Percentiles rank a stretch among this genome's conserved stretches.
Evolutionary conservation across 2,113 vertebrate genomes (phyloP).

Genomic region (Corythoichthys intestinalis): DNA sequence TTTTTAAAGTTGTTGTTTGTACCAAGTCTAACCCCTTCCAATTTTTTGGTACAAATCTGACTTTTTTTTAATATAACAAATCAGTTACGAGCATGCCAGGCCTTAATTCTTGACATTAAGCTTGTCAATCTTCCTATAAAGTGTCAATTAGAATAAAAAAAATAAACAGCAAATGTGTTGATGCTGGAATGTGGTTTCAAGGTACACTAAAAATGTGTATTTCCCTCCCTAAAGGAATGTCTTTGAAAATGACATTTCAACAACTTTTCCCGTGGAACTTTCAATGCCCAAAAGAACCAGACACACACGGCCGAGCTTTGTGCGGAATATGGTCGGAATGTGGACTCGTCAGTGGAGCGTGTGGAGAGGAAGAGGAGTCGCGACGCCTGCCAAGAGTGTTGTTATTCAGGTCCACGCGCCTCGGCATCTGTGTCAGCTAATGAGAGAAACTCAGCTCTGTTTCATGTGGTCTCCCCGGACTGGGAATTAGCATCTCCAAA

Average conservation of each 20-base stretch:
- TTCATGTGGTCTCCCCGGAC: constrained; percentile 74
- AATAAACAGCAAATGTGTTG: constrained; percentile 10
- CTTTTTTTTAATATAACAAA: neutral
- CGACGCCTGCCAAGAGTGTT: constrained; percentile 66
- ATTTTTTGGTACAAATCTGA: neutral
- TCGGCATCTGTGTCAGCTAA: constrained; percentile 77
- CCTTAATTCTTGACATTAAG: neutral
- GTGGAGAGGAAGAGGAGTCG: constrained; percentile 61
- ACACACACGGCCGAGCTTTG: constrained; percentile 35
- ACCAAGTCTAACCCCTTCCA: no score
- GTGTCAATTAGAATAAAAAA: constrained; percentile 2
- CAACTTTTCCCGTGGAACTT: constrained; percentile 52
- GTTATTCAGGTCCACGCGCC: constrained; percentile 74
- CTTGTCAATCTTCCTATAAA: constrained; percentile 17
- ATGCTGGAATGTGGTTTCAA: constrained; percentile 27
- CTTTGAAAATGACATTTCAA: constrained; percentile 37
- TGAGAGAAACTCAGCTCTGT: constrained; percentile 74
- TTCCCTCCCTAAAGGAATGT: constrained; percentile 33
- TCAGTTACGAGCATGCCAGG: neutral
- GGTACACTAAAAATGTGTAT: constrained; percentile 23
- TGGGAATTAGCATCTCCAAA: constrained; percentile 75
- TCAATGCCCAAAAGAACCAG: constrained; percentile 41
- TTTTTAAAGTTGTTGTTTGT: no score
- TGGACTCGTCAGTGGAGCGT: constrained; percentile 55
- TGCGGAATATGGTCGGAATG: constrained; percentile 61